Base-by-base conservation (phyloP, 2,888 invertebrate genomes). In the Catocala sponsa region DNA sequence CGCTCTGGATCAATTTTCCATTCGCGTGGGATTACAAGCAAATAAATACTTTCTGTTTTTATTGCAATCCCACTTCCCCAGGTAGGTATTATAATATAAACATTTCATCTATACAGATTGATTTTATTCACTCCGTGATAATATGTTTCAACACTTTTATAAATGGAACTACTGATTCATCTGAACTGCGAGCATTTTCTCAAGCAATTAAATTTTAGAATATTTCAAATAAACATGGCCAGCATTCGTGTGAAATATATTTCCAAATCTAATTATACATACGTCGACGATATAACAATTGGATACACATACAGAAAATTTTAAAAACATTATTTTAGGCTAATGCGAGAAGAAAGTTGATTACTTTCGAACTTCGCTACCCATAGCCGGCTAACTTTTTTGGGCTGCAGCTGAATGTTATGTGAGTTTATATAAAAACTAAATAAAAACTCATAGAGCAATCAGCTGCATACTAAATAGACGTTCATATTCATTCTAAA, bases 41-140 rank as follows among this genome's bases (percentile, higher is more conserved):
- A 35, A 58, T 35, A 58, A 63, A 63, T 58, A 59, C 47, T 55
- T 49, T 55, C 51, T 63, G 63, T 61, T 67, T 55, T 71, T 59
- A 54, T 72, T 61, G 61, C 59, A 70, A 62, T 70, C 48, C 55
- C 48, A 50, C 55, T 63, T 63, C 52, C 65, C 61, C 68, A 72
- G 57, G 42, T 56, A 44, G 33, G 43, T 35, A 32, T 25, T 56
- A 42, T 65, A 55, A 67, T 65, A 55, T 63, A 52, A 60, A 59
- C 55, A 63, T 70, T 63, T 65, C 62, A 63, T 54, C 54, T 58
- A 62, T 44, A 57, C 46, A 55, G 55, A 54, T 63, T 70, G 61
- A 58, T 70, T 67, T 63, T 64, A 73, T 73, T 70, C 52, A 64
- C 64, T 59, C 57, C 52, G 43, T 41, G 7, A 55, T 60, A 63